Evolutionary conservation across 2,888 invertebrate species (phyloP), one percentile per base, ranked within the genome.

Genomic region (Macropis europaea): DNA sequence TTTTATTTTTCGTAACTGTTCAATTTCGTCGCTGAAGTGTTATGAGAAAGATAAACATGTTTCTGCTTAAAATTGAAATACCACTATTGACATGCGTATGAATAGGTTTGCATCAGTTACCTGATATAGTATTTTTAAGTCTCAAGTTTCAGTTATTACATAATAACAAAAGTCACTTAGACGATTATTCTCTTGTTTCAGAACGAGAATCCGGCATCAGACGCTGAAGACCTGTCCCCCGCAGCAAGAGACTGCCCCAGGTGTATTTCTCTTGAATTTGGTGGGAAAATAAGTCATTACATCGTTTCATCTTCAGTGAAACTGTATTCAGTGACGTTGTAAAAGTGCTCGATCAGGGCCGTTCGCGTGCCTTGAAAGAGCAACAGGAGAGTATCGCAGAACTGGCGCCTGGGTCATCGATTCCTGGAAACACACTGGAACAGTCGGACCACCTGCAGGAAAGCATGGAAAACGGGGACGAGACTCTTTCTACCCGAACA

Each of bases 401-500:
- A 34, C 24, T 57, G 62, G 22, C 17, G 38, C n/a, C 17, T 24
- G 19, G 36, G 24, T 32, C 19, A 36, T 47, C 24, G 13, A 43
- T 24, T 6, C 47, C 13, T 28, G 32, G 24, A 7, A 52, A 28
- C 26, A 13, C 24, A 34, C 60, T 34, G 13, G 42, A 47, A 19
- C 34, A 28, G 28, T 11, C 36, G 62, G 43, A 42, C 22, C 34
- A 38, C 24, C 30, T 22, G 22, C 15, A 52, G 38, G 48, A 54
- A 40, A 67, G 42, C 13, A 62, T 73, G 69, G 67, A 62, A 9
- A 70, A 52, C 26, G 43, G 34, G 24, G 59, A 64, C 34, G 48
- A 40, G 28, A n/a, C 5, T 7, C 2, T 9, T 6, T 56, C 62
- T 15, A 9, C 24, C 2, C 52, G 34, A 11, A 19, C 17, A 45